Evolutionary conservation across 2,797 vertebrate genomes (phyloP).

Genomic region (Spondyliosoma cantharus): DNA sequence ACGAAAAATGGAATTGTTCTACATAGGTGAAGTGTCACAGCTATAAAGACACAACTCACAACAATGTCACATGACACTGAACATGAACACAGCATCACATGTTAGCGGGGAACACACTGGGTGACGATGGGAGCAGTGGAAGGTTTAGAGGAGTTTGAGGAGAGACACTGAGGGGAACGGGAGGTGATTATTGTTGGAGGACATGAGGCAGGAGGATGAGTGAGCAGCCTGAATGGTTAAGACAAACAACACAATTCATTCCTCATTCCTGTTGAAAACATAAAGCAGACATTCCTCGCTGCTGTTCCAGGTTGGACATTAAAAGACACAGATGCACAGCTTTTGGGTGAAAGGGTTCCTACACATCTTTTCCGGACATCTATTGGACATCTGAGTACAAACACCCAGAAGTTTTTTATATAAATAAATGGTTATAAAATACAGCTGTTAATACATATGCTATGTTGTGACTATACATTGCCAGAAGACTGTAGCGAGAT

Average conservation of each 20-base stretch:
- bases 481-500: no score
- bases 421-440: no score
- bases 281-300: constrained; percentile 65
- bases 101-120: constrained; percentile 65
- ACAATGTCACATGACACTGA: constrained; percentile 42
- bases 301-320: constrained; percentile 39
- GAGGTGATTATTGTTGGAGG: constrained; percentile 69
- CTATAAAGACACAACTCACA: constrained; percentile 37
- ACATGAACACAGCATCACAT: constrained; percentile 40
- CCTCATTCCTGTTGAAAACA: constrained; percentile 72
- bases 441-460: no score
- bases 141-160: constrained; percentile 47
- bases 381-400: no score
- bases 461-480: no score
- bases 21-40: constrained; percentile 5
- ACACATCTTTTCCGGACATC: no score
- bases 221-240: constrained; percentile 74
- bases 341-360: neutral
- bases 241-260: constrained; percentile 70
- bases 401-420: no score
- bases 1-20: constrained; percentile 54
- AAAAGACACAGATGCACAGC: constrained; percentile 39
- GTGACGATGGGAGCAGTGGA: constrained; percentile 60
- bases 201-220: constrained; percentile 69
- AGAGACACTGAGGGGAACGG: constrained; percentile 55